Percentiles rank a stretch among this genome's conserved stretches.
phyloP scores from a whole-genome alignment of 2,888 invertebrate genomes.

The Reticulitermes lucifugus region DNA sequence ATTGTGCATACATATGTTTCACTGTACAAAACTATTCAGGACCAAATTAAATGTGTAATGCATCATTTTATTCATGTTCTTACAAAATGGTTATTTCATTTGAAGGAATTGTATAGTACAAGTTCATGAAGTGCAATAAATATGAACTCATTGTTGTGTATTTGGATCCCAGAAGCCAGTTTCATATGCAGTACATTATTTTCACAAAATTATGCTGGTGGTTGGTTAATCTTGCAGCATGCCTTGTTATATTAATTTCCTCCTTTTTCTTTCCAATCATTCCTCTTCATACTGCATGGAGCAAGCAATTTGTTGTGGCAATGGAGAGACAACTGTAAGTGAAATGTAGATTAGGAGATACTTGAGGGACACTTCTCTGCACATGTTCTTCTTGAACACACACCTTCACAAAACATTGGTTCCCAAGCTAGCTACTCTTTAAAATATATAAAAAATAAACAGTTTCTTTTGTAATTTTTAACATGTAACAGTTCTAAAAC shows the following conservation, averaged over 20 bases:
- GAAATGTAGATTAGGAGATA: conserved; percentile 2
- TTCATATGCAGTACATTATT: conserved; percentile 12
- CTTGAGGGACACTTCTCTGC: conserved; percentile 2
- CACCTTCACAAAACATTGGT: background rate
- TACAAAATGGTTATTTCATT: background rate
- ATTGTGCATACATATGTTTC: conserved; percentile 22
- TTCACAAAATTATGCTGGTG: conserved; percentile 33
- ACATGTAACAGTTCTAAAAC: conserved; percentile 30
- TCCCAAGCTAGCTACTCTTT: conserved; percentile 22
- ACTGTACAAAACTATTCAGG: conserved; percentile 40
- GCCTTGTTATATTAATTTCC: conserved; percentile 34
- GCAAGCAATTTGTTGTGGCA: conserved; percentile 12
- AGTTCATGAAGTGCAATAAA: conserved; percentile 24
- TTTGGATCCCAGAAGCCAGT: background rate
- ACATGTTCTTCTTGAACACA: background rate
- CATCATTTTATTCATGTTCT: conserved; percentile 31
- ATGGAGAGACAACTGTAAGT: conserved; percentile 22
- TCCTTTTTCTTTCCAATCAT: conserved; percentile 30
- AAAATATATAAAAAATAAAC: conserved; percentile 28
- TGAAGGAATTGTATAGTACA: conserved; percentile 29
- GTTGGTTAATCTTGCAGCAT: conserved; percentile 18
- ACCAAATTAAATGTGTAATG: conserved; percentile 34
- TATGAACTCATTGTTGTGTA: conserved; percentile 9
- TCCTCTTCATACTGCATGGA: conserved; percentile 33
- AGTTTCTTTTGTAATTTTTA: conserved; percentile 33